phyloP scores from a whole-genome alignment of 2,797 vertebrate genomes.

The Amblyopsis hoosieri region DNA sequence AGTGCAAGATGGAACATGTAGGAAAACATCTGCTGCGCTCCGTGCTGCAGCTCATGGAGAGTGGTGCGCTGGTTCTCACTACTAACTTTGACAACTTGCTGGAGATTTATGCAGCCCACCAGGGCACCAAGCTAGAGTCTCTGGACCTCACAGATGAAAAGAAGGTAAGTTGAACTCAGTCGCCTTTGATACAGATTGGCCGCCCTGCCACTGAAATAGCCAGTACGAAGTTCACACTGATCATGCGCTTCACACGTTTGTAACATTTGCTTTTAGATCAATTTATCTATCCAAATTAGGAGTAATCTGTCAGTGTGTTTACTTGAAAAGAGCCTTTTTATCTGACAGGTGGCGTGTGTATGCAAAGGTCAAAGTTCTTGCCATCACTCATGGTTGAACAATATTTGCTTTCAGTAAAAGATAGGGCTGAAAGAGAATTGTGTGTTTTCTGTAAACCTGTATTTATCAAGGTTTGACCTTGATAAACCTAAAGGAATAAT shows the following conservation, averaged over 20 bases:
- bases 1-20: conserved; percentile 94
- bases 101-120: conserved; percentile 92
- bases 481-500: neutral
- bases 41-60: conserved; percentile 93
- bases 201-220: neutral
- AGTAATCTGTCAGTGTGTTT: conserved; percentile 13
- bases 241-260: neutral
- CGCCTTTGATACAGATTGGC: neutral
- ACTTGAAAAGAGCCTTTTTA: conserved; percentile 39
- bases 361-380: conserved; percentile 44
- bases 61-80: conserved; percentile 90
- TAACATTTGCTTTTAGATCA: neutral
- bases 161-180: conserved; percentile 79
- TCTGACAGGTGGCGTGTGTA: conserved; percentile 20
- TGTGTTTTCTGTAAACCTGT: conserved; percentile 3
- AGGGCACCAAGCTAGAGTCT: conserved; percentile 92
- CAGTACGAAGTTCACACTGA: conserved; percentile 44
- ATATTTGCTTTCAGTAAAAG: conserved; percentile 50
- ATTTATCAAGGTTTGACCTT: conserved; percentile 4
- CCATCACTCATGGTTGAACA: conserved; percentile 39
- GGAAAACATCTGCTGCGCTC: conserved; percentile 93
- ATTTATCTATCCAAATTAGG: conserved; percentile 12
- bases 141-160: conserved; percentile 96
- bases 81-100: conserved; percentile 97
- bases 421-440: conserved; percentile 10